Conservation (phyloP, 1,140 invertebrate species). For the Cydia amplana region DNA sequence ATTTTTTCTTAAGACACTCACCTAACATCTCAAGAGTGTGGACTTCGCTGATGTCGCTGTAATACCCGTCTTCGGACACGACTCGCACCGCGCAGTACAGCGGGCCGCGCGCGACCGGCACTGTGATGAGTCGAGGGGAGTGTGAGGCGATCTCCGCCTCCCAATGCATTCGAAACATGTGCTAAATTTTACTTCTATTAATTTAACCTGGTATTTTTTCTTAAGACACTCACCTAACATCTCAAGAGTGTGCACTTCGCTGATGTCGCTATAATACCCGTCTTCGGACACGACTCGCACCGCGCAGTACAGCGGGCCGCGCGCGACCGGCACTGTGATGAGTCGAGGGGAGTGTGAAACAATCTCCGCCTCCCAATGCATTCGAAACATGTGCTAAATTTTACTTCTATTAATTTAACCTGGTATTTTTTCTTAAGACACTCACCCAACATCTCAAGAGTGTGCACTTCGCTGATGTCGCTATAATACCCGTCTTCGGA, state of each 20-base stretch:
- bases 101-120: constrained; percentile 47
- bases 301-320: constrained; percentile 82
- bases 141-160: too few relatives aligned
- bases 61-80: constrained; percentile 82
- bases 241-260: constrained; percentile 80
- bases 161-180: too few relatives aligned
- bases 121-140: too few relatives aligned
- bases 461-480: constrained; percentile 81
- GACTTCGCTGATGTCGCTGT: constrained; percentile 83
- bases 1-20: too few relatives aligned
- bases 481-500: constrained; percentile 84
- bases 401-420: too few relatives aligned
- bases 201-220: too few relatives aligned
- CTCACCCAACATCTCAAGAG: constrained; percentile 74
- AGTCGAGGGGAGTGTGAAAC: constrained; percentile 80
- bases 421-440: constrained; percentile 14
- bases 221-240: constrained; percentile 66
- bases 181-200: too few relatives aligned
- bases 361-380: constrained; percentile 53
- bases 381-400: too few relatives aligned
- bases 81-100: constrained; percentile 84
- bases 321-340: too few relatives aligned
- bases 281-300: constrained; percentile 81
- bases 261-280: constrained; percentile 83
- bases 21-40: constrained; percentile 72